Conservation (phyloP, 2,888 invertebrate genomes). For the Nemapogon koenigi region DNA sequence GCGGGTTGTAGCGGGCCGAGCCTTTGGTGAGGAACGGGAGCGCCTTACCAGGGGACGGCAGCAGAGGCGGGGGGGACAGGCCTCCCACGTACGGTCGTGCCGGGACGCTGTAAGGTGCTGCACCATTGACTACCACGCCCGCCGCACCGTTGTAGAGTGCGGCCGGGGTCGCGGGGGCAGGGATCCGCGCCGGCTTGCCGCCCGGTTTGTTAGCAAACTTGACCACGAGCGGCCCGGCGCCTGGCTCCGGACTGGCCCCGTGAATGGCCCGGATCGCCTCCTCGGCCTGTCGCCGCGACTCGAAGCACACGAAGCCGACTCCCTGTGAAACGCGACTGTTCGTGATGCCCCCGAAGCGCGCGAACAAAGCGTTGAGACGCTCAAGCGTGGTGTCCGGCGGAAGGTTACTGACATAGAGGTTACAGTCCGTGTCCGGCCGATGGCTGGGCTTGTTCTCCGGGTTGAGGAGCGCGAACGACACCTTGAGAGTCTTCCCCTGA, state of each 20-base stretch:
- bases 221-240: constrained; percentile 49
- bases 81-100: constrained; percentile 35
- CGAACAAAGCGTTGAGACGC: constrained; percentile 49
- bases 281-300: constrained; percentile 50
- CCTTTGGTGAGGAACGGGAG: constrained; percentile 60
- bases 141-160: constrained; percentile 46
- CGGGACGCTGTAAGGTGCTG: constrained; percentile 45
- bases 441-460: constrained; percentile 59
- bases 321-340: constrained; percentile 60
- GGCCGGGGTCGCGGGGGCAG: constrained; percentile 31
- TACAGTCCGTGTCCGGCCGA: constrained; percentile 58
- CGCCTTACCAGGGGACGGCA: constrained; percentile 58
- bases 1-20: constrained; percentile 57
- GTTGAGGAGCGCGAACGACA: constrained; percentile 58
- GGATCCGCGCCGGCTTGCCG: constrained; percentile 41
- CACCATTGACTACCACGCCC: constrained; percentile 44
- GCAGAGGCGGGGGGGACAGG: constrained; percentile 51
- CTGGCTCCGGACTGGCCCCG: constrained; percentile 49
- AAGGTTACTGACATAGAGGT: constrained; percentile 59
- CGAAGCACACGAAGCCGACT: constrained; percentile 59
- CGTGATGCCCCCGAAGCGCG: constrained; percentile 50
- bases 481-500: constrained; percentile 61
- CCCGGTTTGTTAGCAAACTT: constrained; percentile 60
- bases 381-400: constrained; percentile 61
- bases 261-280: constrained; percentile 54